phyloP scores from a whole-genome alignment of 2,113 vertebrate species.

The Naja naja region DNA sequence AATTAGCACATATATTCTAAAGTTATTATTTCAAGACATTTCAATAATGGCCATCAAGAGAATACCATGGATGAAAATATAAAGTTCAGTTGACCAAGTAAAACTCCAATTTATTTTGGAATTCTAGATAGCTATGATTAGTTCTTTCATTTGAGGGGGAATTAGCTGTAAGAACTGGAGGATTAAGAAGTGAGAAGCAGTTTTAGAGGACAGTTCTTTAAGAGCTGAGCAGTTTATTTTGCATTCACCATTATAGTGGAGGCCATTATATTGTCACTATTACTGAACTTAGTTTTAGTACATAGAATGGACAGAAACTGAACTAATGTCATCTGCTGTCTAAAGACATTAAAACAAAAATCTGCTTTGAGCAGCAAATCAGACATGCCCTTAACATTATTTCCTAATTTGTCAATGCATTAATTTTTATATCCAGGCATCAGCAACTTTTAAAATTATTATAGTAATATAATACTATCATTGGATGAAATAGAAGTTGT shows the following conservation, averaged over 20 bases:
- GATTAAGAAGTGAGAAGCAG: not conserved
- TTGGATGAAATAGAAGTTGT: not conserved
- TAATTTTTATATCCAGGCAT: not conserved
- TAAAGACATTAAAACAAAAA: not conserved
- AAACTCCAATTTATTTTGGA: not conserved
- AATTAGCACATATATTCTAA: not conserved
- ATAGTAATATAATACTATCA: not conserved
- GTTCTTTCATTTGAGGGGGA: not conserved
- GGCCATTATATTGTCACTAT: not conserved
- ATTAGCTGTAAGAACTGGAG: not conserved
- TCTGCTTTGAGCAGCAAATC: not conserved
- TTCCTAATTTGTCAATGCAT: not conserved
- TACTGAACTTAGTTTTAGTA: not conserved
- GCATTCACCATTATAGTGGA: not conserved
- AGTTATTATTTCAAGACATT: not conserved
- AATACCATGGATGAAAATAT: not conserved
- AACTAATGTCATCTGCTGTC: not conserved
- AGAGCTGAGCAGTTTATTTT: not conserved
- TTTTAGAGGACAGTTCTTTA: not conserved
- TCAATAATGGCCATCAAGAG: not conserved
- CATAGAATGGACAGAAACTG: not conserved
- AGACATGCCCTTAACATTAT: not conserved
- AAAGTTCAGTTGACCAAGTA: not conserved
- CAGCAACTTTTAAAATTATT: not conserved
- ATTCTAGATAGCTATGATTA: not conserved